Evolutionary conservation across 2,113 vertebrate genomes (phyloP), one percentile per base, ranked within the genome.

Genomic region (Nannospalax galili): DNA sequence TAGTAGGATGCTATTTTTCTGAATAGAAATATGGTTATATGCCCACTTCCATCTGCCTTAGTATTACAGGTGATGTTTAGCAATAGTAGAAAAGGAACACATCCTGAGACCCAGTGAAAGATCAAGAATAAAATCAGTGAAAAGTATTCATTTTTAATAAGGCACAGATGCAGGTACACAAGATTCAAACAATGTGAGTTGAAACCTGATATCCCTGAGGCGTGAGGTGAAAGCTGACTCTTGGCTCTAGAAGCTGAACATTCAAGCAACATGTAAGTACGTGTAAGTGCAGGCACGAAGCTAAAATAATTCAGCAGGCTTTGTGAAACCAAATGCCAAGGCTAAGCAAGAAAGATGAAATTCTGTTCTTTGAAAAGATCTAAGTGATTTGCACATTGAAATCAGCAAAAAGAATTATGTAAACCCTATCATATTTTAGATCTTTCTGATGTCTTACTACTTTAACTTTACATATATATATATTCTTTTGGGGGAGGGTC

Each of bases 131-230:
- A 97, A 97, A 96, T 94, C 84, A 82, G 90, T 95, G 95, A 97
- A 96, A 98, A 97, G 95, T 85, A 95, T 42, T 95, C 77, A 48
- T 95, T 96, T 97, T 97, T 97, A n/a, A 97, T 96, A 95, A 97
- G 26, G 92, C 95, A 94, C 1, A 37, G 93, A 84, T 92, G 93
- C 95, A 79, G 93, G 85, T 82, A 56, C 95, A 45, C 81, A 93
- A 88, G 74, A 93, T 77, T 95, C 96, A 96, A 89, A 96, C 91
- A 96, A 89, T 14, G 14, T 58, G 96, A 11, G 35, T 12, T 91
- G 97, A 97, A 98, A 98, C 89, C 77, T 85, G 96, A 98, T 98
- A 95, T 91, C 94, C 97, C 96, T 90, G 95, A 97, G 96, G 97
- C 98, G 91, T 80, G 96, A 97, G 95, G 96, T 84, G 97, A 97